phyloP scores from a whole-genome alignment of 37 sponge, comb jelly and placozoan species.

The Crambe crambe region DNA sequence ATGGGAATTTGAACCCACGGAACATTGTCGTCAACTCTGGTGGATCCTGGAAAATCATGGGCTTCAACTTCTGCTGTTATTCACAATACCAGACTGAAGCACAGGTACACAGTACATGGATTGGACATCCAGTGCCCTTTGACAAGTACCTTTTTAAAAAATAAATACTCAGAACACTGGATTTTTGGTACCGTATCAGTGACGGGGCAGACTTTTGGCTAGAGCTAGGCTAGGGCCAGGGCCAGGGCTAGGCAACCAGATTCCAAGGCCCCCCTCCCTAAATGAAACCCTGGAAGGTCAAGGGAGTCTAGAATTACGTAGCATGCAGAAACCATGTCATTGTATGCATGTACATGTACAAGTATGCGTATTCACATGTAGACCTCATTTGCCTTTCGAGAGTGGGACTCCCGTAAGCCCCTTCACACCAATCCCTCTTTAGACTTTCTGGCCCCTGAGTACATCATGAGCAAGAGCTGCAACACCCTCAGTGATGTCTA shows the following conservation, averaged over 20 bases:
- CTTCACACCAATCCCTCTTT: conserved; percentile 59
- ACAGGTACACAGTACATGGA: conserved; percentile 23
- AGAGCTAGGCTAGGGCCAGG: too few species aligned
- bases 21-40: conserved; percentile 31
- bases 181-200: too few species aligned
- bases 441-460: conserved; percentile 86
- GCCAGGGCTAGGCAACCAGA: too few species aligned
- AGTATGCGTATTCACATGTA: neutral
- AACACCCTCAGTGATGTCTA: conserved; percentile 58
- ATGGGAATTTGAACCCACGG: conserved; percentile 76
- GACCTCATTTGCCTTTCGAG: conserved; percentile 44
- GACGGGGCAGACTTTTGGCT: too few species aligned
- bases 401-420: conserved; percentile 42
- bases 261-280: too few species aligned
- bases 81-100: conserved; percentile 46
- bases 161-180: too few species aligned
- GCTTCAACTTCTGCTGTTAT: conserved; percentile 74
- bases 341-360: neutral
- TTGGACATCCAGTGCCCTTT: too few species aligned
- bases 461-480: conserved; percentile 40
- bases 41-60: conserved; percentile 82
- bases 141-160: too few species aligned
- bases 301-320: too few species aligned
- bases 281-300: too few species aligned
- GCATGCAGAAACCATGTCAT: neutral